phyloP scores from a whole-genome alignment of 2,797 vertebrate genomes.

The Falco biarmicus region DNA sequence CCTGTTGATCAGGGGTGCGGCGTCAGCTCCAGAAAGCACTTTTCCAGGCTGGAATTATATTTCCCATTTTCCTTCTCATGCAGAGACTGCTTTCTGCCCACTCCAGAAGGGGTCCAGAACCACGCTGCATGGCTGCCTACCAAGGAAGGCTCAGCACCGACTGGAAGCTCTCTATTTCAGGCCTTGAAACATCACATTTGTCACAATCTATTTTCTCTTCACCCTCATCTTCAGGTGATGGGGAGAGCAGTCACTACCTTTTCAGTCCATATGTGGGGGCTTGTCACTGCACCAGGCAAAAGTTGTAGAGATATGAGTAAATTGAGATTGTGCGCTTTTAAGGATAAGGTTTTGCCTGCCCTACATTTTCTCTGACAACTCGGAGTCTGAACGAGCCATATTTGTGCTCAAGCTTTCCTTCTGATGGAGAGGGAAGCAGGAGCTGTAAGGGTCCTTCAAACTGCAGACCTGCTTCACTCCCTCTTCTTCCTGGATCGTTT shows the following conservation, averaged over 20 bases:
- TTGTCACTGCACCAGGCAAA: neutral
- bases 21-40: neutral
- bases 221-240: neutral
- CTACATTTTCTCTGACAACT: neutral
- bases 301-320: neutral
- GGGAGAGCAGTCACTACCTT: neutral
- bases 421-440: neutral
- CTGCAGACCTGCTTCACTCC: neutral
- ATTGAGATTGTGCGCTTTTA: neutral
- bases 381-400: neutral
- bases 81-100: neutral
- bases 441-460: constrained; percentile 21
- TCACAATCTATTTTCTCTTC: neutral
- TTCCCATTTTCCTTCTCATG: neutral
- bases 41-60: neutral
- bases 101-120: accelerated
- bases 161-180: neutral
- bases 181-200: neutral
- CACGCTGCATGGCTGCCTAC: neutral
- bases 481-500: neutral
- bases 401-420: neutral
- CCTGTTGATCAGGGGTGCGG: neutral
- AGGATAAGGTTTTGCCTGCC: neutral
- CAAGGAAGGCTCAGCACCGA: neutral
- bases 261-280: accelerated